A percentile compares a stretch with the other conserved stretches of the same genome.
These are phyloP conservation scores for Pantherophis guttatus DNA, from an alignment of 2,113 vertebrate genomes.

Conservation along the genomic window DNA sequence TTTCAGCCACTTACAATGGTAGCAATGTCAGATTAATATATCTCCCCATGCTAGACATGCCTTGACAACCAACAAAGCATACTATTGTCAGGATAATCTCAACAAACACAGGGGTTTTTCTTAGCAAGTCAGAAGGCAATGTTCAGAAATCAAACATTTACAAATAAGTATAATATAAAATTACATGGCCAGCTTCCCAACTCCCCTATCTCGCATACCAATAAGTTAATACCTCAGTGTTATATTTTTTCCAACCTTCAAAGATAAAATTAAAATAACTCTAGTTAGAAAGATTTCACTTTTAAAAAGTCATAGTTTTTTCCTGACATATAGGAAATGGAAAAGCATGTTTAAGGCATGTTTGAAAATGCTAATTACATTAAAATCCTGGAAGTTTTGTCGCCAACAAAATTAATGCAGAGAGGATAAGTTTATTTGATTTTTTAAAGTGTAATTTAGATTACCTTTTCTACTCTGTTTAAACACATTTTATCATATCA, in stretches of 20 bases:
- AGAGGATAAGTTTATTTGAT: neutral
- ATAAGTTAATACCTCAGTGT: neutral
- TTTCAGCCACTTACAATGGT: constrained; percentile 68
- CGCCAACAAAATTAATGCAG: neutral
- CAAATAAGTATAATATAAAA: constrained; percentile 59
- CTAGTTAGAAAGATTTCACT: constrained; percentile 2
- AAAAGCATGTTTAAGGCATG: neutral
- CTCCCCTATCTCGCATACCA: neutral
- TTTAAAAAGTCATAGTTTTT: neutral
- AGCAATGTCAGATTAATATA: constrained; percentile 73
- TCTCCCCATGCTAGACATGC: constrained; percentile 67
- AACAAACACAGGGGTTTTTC: constrained; percentile 70
- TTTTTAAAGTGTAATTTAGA: neutral
- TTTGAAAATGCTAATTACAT: neutral
- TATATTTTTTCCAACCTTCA: neutral
- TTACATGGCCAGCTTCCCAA: neutral
- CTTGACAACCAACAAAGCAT: constrained; percentile 76
- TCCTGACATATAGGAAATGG: neutral
- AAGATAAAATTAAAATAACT: neutral
- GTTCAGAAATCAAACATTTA: constrained; percentile 69
- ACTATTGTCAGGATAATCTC: constrained; percentile 76
- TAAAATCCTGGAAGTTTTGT: neutral
- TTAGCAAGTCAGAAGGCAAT: constrained; percentile 70
- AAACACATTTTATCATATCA: neutral
- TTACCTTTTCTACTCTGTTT: neutral